Base-by-base conservation (phyloP, 2,113 vertebrate species). In the Lycaon pictus region DNA sequence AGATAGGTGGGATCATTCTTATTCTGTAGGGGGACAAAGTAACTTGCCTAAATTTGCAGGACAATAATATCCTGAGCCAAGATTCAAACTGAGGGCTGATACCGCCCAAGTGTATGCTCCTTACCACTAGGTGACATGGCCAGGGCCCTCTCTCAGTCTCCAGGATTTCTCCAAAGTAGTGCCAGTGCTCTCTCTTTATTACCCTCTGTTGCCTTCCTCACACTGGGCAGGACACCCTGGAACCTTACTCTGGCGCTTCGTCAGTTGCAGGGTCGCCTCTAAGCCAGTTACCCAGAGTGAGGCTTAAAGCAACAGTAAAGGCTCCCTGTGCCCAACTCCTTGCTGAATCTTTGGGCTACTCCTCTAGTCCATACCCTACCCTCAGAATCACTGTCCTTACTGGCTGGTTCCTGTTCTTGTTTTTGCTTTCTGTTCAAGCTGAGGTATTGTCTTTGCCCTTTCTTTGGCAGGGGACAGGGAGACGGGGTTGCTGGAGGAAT, bases 21-120 rank as follows among this genome's bases (percentile, higher is more conserved):
- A 43, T 22, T 93, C 65, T 79, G 19, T 63, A 93, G 55, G 35
- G 43, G 16, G 58, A 89, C 67, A 77, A 51, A 60, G 12, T 88
- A 83, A 84, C 56, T 93, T 96, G 71, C 20, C 37, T 51, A 43
- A 55, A 69, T 85, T 91, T 84, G n/a, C n/a, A 69, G 80, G 35
- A 71, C 43, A 83, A 35, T 86, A 89, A 79, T 29, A 89, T 43
- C 29, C 23, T 82, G 25, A 93, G 63, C 29, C n/a, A 79, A 83
- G 80, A 95, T 62, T 84, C 83, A 79, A 79, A 94, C n/a, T 88
- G 85, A 92, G 48, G 48, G 23, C 32, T 32, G 22, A 76, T 15
- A 16, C 6, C 43, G 11, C 27, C 51, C 56, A 23, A 16, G 53
- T 53, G 27, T 86, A 20, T 80, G 25, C 32, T 55, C 56, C 62